These are phyloP conservation scores for Leptinotarsa texana DNA, from an alignment of 1,140 invertebrate species.

Conservation along the genomic window DNA sequence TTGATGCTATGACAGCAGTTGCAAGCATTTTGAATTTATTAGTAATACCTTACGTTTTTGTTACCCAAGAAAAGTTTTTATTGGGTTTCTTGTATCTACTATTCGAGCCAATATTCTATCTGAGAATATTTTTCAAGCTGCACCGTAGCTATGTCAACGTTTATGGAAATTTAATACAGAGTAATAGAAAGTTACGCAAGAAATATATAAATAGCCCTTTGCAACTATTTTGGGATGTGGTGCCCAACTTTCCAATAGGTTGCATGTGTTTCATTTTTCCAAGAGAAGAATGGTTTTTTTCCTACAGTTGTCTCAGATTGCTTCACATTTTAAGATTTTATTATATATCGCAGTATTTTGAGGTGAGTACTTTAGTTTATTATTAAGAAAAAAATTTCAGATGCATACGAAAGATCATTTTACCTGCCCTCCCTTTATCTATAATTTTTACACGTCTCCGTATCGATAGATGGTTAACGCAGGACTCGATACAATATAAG, in stretches of 20 bases:
- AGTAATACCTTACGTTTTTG: conserved; percentile 28
- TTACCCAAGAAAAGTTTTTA: conserved; percentile 11
- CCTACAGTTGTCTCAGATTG: conserved; percentile 23
- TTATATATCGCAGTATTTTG: conserved; percentile 26
- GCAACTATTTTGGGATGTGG: conserved; percentile 25
- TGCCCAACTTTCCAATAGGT: conserved; percentile 26
- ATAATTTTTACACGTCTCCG: no score
- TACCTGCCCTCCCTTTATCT: no score
- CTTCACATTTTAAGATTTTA: conserved; percentile 26
- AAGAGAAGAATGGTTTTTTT: conserved; percentile 25
- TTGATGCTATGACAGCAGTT: conserved; percentile 14
- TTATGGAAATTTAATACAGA: conserved; percentile 24
- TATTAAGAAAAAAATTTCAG: neutral
- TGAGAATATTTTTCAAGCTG: conserved; percentile 26
- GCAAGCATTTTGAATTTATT: conserved; percentile 23
- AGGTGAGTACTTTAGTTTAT: conserved; percentile 11
- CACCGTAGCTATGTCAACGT: conserved; percentile 23
- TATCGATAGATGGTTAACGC: no score
- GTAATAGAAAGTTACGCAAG: conserved; percentile 6
- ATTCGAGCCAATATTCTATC: conserved; percentile 29
- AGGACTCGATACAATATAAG: no score
- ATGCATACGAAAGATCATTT: no score
- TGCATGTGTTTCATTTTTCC: conserved; percentile 15
- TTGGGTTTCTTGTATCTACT: conserved; percentile 11
- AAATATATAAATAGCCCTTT: conserved; percentile 21